phyloP scores from a whole-genome alignment of 2,113 vertebrate species.

The Ondatra zibethicus region DNA sequence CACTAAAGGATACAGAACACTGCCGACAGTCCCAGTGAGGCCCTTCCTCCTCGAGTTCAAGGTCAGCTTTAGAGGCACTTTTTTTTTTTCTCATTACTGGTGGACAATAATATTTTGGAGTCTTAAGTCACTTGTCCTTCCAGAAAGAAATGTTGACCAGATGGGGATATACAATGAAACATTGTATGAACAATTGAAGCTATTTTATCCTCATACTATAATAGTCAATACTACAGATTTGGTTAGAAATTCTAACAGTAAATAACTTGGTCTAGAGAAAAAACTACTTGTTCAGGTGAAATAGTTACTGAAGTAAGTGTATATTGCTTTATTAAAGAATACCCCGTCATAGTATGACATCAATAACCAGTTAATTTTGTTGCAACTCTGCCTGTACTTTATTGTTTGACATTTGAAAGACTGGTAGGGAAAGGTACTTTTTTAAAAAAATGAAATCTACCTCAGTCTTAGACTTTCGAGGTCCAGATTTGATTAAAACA shows the following conservation, averaged over 20 bases:
- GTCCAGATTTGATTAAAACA: not conserved
- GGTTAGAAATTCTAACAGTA: constrained; percentile 51
- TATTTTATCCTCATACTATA: not conserved
- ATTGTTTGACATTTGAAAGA: constrained; percentile 10
- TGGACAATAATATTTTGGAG: not conserved
- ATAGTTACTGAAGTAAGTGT: constrained; percentile 10
- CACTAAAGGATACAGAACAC: not conserved
- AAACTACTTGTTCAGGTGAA: constrained; percentile 22
- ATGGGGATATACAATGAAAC: not conserved
- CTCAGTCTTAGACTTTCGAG: not conserved
- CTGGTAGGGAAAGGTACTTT: not conserved
- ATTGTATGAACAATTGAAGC: not conserved
- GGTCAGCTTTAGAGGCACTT: not conserved
- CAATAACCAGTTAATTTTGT: not conserved
- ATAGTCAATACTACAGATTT: not conserved
- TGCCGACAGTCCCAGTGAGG: not conserved
- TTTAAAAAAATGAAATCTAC: not conserved
- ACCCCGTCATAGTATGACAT: not conserved
- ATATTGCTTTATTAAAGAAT: not conserved
- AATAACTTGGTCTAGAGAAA: constrained; percentile 28
- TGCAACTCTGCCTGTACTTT: not conserved
- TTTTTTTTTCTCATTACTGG: not conserved
- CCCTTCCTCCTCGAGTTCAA: not conserved
- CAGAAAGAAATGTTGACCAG: not conserved
- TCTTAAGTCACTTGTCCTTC: not conserved